Evolutionary conservation across 1,140 invertebrate genomes (phyloP).

Genomic region (Semibalanus balanoides): DNA sequence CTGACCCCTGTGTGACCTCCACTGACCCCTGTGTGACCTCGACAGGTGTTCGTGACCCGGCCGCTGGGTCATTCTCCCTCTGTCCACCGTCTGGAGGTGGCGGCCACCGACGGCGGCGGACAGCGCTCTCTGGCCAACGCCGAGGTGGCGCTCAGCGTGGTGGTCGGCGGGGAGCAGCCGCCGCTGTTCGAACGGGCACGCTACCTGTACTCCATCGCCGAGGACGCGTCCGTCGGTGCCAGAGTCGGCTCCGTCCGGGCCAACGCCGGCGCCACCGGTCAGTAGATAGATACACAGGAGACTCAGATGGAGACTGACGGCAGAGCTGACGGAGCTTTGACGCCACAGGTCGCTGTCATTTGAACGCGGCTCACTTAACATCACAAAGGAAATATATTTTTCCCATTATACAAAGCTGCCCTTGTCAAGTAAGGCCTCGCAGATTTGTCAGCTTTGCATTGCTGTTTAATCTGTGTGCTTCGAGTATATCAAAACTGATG

Average conservation of each 20-base stretch:
- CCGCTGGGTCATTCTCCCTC: not conserved
- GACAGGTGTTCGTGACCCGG: not conserved
- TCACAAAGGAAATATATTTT: no score
- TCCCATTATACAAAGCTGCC: no score
- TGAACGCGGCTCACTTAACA: no score
- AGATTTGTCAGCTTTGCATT: no score
- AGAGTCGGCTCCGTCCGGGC: constrained; percentile 63
- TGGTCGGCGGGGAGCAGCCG: constrained; percentile 43
- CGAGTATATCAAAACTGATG: no score
- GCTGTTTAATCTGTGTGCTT: no score
- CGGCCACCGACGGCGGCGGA: not conserved
- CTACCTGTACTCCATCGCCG: constrained; percentile 62
- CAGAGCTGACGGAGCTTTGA: no score
- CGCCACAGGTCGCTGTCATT: no score
- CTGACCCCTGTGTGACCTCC: not conserved
- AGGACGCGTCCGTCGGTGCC: constrained; percentile 55
- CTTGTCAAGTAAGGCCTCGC: no score
- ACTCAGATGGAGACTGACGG: no score
- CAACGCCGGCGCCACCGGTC: constrained; percentile 13
- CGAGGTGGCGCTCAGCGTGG: constrained; percentile 55
- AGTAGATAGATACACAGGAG: no score
- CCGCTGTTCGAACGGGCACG: constrained; percentile 65
- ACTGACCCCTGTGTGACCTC: not conserved
- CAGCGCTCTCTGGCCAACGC: constrained; percentile 35
- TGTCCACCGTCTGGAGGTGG: not conserved